Conservation (phyloP, 2,113 vertebrate species). For the Ornithorhynchus anatinus region DNA sequence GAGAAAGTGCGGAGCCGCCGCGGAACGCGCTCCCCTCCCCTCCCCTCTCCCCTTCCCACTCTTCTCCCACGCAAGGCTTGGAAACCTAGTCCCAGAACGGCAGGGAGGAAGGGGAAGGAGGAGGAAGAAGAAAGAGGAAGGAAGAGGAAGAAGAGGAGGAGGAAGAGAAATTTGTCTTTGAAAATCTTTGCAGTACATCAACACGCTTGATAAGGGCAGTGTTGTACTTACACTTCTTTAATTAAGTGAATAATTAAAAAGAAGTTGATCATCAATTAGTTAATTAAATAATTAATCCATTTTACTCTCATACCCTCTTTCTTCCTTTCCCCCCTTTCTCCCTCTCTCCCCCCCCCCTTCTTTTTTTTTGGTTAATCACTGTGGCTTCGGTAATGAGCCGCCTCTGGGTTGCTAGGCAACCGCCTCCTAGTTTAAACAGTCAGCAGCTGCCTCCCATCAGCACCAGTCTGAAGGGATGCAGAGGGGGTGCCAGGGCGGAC, state of each 20-base stretch:
- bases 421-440: constrained; percentile 71
- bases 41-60: neutral
- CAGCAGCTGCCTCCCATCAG: constrained; percentile 73
- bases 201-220: constrained; percentile 65
- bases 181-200: constrained; percentile 65
- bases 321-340: constrained; percentile 32
- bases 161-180: constrained; percentile 38
- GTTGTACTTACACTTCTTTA: constrained; percentile 76
- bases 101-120: neutral
- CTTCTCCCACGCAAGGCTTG: neutral
- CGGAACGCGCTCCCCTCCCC: too few species aligned
- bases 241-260: constrained; percentile 84
- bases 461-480: constrained; percentile 49
- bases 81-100: neutral
- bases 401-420: constrained; percentile 81
- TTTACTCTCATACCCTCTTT: constrained; percentile 70
- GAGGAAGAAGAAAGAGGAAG: too few species aligned
- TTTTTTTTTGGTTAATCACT: constrained; percentile 78
- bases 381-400: constrained; percentile 79
- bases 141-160: neutral
- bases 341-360: constrained; percentile 17
- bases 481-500: neutral
- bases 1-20: neutral
- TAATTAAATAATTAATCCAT: constrained; percentile 78
- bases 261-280: constrained; percentile 82